Conservation (phyloP, 35 echinoderm and acorn worm species). For the Holothuria glaberrima region DNA sequence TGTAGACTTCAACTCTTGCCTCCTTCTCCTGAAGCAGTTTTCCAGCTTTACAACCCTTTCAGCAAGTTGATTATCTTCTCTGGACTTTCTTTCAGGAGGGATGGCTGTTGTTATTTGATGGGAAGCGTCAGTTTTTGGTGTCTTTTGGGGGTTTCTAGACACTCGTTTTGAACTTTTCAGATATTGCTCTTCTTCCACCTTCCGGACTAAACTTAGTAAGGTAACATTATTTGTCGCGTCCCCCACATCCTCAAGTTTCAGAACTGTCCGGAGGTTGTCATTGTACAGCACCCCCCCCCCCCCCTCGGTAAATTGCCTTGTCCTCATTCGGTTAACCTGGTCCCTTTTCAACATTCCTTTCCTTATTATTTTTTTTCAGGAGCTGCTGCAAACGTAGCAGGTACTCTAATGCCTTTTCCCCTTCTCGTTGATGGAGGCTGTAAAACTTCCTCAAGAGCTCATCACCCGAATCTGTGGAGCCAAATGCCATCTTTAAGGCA, state of each 20-base stretch:
- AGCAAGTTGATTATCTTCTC: neutral
- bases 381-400: neutral
- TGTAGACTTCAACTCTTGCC: neutral
- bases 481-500: slow-evolving; percentile 53
- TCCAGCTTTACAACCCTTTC: neutral
- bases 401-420: neutral
- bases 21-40: neutral
- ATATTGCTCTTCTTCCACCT: slow-evolving; percentile 5
- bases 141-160: neutral
- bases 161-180: neutral
- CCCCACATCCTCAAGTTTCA: neutral
- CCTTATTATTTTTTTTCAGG: neutral
- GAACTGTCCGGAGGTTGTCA: neutral
- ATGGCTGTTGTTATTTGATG: neutral
- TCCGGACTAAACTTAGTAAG: neutral
- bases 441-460: slow-evolving; percentile 6
- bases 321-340: neutral
- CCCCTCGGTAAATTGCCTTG: neutral
- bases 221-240: neutral
- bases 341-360: neutral
- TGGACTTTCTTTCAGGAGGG: neutral
- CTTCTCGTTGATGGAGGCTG: neutral
- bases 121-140: neutral
- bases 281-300: slow-evolving; percentile 1
- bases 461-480: slow-evolving; percentile 24